Conservation (phyloP, 1,140 invertebrate species). For the Pantala flavescens region DNA sequence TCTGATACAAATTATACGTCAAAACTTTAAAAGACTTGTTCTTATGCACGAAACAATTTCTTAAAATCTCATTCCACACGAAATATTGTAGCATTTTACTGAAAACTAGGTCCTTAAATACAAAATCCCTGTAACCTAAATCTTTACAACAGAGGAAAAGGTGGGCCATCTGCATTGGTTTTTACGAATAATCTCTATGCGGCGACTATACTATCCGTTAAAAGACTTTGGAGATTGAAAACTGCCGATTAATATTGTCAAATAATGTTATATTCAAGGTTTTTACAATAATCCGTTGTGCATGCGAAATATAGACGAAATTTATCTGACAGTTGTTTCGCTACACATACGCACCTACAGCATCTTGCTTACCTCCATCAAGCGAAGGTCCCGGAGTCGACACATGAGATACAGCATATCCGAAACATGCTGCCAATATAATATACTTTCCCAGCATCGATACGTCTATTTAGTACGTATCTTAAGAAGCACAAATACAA, state of each 20-base stretch:
- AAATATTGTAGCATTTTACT: no score
- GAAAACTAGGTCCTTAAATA: no score
- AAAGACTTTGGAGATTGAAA: background rate
- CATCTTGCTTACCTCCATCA: conserved; percentile 24
- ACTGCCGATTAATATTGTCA: no score
- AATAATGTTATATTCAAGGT: no score
- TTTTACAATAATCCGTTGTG: no score
- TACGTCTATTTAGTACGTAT: background rate
- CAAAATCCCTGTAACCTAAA: no score
- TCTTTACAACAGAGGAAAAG: background rate
- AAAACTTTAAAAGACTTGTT: no score
- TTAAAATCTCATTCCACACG: no score
- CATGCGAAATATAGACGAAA: background rate
- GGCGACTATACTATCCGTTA: background rate
- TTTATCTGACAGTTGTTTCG: background rate
- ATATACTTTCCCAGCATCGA: conserved; percentile 23
- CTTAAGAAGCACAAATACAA: background rate
- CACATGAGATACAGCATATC: conserved; percentile 24
- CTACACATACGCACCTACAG: background rate
- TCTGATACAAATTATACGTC: no score
- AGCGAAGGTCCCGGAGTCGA: conserved; percentile 22
- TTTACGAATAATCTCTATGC: background rate
- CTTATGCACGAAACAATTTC: no score
- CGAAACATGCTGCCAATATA: conserved; percentile 23
- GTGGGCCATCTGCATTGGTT: background rate